Evolutionary conservation across 2,797 vertebrate species (phyloP).

Genomic region (Streptopelia turtur): DNA sequence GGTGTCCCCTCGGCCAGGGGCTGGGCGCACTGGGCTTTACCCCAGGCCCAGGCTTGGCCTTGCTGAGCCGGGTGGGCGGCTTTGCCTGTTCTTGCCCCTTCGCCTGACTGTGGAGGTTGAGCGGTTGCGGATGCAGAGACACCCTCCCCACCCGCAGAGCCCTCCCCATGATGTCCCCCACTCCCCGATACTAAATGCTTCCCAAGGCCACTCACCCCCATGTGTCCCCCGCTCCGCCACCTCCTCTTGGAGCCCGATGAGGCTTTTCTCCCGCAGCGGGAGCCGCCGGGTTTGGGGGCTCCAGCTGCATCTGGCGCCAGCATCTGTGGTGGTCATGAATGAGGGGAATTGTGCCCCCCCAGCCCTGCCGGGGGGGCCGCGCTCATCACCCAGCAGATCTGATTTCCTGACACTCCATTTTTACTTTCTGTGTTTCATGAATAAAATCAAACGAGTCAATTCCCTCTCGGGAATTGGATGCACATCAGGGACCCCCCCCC

Average conservation of each 20-base stretch:
- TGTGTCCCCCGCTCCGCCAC: neutral
- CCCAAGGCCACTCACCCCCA: neutral
- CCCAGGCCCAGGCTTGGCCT: neutral
- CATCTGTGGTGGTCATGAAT: neutral
- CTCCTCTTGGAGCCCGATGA: neutral
- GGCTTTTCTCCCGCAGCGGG: neutral
- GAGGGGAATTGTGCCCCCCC: neutral
- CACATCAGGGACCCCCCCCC: neutral
- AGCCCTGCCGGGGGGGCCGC: neutral
- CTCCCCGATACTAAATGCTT: neutral
- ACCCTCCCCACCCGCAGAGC: neutral
- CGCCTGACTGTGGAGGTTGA: neutral
- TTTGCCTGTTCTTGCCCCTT: neutral
- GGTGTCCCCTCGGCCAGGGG: too few species aligned
- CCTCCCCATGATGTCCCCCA: neutral
- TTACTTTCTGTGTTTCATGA: constrained; percentile 66
- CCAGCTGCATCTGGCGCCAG: neutral
- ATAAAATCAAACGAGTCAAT: constrained; percentile 59
- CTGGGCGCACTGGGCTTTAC: neutral
- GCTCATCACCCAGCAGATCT: constrained; percentile 29
- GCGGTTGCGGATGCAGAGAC: neutral
- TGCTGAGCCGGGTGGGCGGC: rapidly evolving
- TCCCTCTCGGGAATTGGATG: constrained; percentile 40
- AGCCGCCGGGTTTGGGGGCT: neutral
- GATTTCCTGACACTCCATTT: constrained; percentile 66